Evolutionary conservation across 2,113 vertebrate genomes (phyloP).

Genomic region (Cyphomyrus discorhynchus): DNA sequence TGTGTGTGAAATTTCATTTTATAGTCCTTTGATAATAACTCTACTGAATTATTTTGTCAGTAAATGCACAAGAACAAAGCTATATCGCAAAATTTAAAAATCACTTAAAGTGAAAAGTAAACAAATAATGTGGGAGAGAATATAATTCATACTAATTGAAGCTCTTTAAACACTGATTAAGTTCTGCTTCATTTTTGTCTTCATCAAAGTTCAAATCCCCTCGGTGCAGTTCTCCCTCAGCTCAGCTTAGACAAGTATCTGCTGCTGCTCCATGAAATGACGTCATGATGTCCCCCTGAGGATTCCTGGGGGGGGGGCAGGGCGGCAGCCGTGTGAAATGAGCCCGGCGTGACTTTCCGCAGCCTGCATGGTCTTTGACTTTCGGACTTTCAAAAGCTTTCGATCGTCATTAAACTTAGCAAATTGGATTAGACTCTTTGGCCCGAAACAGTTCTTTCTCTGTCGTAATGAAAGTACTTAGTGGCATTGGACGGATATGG

Average conservation of each 20-base stretch:
- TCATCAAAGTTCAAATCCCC: not conserved
- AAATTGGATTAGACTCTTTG: not conserved
- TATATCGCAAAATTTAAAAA: not conserved
- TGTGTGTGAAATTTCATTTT: not conserved
- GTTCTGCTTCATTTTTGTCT: not conserved
- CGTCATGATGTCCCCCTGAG: not conserved
- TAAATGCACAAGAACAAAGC: not conserved
- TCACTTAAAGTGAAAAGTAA: not conserved
- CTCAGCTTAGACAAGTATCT: not conserved
- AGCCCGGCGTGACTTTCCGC: not conserved
- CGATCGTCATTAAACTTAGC: not conserved
- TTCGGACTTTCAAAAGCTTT: not conserved
- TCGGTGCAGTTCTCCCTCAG: not conserved
- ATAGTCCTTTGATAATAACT: not conserved
- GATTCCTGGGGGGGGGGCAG: not conserved
- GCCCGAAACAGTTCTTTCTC: not conserved
- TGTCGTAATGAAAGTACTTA: slow-evolving; percentile 1
- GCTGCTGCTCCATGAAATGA: not conserved
- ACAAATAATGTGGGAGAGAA: not conserved
- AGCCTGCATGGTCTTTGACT: not conserved
- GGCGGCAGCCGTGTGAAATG: not conserved
- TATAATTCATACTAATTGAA: not conserved
- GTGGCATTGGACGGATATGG: not conserved
- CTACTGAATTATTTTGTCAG: not conserved
- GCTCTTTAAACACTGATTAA: not conserved